Evolutionary conservation across 2,113 vertebrate genomes (phyloP), one percentile per base, ranked within the genome.

Genomic region (Dipodomys ordii): DNA sequence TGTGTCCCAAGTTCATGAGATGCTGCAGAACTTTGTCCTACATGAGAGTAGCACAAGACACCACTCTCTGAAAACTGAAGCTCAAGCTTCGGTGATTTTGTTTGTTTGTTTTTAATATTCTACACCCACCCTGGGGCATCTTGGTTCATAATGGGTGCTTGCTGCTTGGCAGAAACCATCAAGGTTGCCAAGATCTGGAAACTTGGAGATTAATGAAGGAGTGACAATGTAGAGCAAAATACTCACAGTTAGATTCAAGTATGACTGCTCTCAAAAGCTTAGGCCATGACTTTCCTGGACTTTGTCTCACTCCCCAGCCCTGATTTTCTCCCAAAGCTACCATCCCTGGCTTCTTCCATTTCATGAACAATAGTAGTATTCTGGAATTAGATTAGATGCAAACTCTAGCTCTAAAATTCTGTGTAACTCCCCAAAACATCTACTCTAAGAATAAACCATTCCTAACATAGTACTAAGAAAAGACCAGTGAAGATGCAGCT

Each of bases 1-100:
- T 10, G 67, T 49, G 49, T 82, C 35, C 23, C 73, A 87, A 88
- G 39, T 64, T 94, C 27, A 0, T 60, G 73, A 35, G 62, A 57
- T 57, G 46, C 32, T 77, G 49, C 71, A 83, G 85, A 96, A 79
- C 39, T 87, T 72, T 60, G 46, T 35, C 89, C 46, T 67, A 35
- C 83, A 73, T n/a, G 85, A 44, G 7, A 32, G 20, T 12, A 57
- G 35, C 46, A 30, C 23, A 65, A 72, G 6, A 6, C 57, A 44
- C 69, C 19, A 1, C 57, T 53, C 46, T 88, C 32, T 87, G 53
- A 57, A 57, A 65, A 35, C 74, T 2, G 9, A 76, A 68, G 67
- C 57, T 13, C 35, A 44, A 82, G 60, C 46, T 92, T 53, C 46
- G 60, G n/a, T 39, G 49, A 12, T 12, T 49, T 9, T 49, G 49